phyloP scores from a whole-genome alignment of 1,140 invertebrate species.

The Trachelipus rathkii region DNA sequence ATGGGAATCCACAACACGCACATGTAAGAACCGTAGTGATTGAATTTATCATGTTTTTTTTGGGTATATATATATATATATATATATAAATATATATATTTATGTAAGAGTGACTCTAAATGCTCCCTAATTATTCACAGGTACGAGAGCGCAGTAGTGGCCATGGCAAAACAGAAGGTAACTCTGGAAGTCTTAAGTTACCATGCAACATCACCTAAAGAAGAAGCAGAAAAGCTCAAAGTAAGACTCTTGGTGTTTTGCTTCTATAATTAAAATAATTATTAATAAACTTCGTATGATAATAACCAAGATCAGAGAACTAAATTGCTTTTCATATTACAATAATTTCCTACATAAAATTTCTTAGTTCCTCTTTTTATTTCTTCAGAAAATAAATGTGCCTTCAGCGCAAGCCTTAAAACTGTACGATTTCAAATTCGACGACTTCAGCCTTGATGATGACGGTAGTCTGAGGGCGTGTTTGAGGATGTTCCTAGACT shows the following conservation, averaged over 20 bases:
- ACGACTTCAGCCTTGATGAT: slow-evolving; percentile 77
- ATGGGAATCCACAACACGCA: slow-evolving; percentile 96
- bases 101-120: not conserved
- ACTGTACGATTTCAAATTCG: slow-evolving; percentile 80
- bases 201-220: slow-evolving; percentile 84
- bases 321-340: too few relatives aligned
- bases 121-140: slow-evolving; percentile 48
- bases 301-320: too few relatives aligned
- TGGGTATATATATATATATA: not conserved
- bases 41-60: not conserved
- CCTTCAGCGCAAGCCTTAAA: slow-evolving; percentile 76
- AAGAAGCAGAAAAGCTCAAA: slow-evolving; percentile 76
- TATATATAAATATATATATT: slow-evolving; percentile 2
- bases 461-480: slow-evolving; percentile 81
- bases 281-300: too few relatives aligned
- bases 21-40: slow-evolving; percentile 59
- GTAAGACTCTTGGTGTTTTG: slow-evolving; percentile 56
- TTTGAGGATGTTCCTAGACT: slow-evolving; percentile 83
- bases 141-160: slow-evolving; percentile 86
- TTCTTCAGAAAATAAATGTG: slow-evolving; percentile 56
- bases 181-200: slow-evolving; percentile 93
- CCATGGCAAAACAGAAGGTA: slow-evolving; percentile 91
- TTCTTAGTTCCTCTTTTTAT: slow-evolving; percentile 31
- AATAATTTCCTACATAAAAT: too few relatives aligned
- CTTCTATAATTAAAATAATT: too few relatives aligned